These are phyloP conservation scores for Netelia melanura DNA, from an alignment of 2,888 invertebrate species.

Conservation along the genomic window DNA sequence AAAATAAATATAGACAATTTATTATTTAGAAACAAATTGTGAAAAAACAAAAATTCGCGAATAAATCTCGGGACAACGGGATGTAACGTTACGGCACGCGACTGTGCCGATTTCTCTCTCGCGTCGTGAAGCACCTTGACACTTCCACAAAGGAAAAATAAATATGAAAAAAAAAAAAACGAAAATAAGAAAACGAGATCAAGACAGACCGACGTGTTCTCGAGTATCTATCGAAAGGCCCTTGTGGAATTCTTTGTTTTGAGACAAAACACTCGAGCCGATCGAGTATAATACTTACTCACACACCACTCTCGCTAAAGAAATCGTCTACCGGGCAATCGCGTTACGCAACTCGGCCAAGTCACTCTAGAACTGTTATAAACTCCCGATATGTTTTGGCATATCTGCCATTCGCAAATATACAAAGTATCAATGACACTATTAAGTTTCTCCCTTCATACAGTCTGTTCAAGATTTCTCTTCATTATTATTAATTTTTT, in stretches of 20 bases:
- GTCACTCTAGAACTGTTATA: not conserved
- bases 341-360: not conserved
- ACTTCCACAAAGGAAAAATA: not conserved
- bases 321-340: constrained; percentile 38
- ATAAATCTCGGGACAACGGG: not conserved
- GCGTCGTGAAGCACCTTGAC: not conserved
- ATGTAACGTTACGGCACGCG: not conserved
- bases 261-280: constrained; percentile 52
- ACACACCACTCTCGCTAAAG: not conserved
- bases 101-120: not conserved
- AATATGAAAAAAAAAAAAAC: not conserved
- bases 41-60: too few species aligned
- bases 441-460: too few species aligned
- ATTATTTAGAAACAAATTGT: too few species aligned
- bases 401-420: too few species aligned
- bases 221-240: constrained; percentile 5
- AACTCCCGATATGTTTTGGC: not conserved
- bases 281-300: constrained; percentile 20
- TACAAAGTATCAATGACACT: too few species aligned
- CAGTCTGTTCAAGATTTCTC: too few species aligned
- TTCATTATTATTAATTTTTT: not conserved
- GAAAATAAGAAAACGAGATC: constrained; percentile 8
- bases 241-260: constrained; percentile 43
- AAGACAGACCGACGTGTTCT: constrained; percentile 3
- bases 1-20: too few species aligned